Conservation (phyloP, 2,888 invertebrate genomes). For the Dicyrtoma fusca region DNA sequence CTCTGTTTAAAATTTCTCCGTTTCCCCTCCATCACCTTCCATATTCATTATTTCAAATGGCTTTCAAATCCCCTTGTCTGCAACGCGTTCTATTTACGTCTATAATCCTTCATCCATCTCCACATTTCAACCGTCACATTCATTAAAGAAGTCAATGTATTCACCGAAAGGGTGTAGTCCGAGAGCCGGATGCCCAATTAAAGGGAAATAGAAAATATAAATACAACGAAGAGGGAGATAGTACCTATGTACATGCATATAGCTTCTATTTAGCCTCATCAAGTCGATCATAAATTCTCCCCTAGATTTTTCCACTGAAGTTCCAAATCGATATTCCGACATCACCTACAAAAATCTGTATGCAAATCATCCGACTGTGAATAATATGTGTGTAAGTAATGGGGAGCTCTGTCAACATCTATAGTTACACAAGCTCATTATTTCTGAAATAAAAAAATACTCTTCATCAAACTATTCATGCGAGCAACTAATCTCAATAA, state of each 20-base stretch:
- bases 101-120: not conserved
- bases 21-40: not conserved
- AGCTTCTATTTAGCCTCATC: conserved; percentile 12
- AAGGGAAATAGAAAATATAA: not conserved
- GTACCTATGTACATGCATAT: not conserved
- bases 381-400: too few species aligned
- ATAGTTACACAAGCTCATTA: too few species aligned
- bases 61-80: not conserved
- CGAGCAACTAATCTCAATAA: too few species aligned
- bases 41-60: too few species aligned
- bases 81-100: not conserved
- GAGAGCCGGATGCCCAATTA: conserved; percentile 8
- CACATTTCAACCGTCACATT: not conserved
- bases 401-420: too few species aligned
- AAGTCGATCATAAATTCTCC: conserved; percentile 8
- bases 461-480: too few species aligned
- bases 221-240: not conserved
- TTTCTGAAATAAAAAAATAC: too few species aligned
- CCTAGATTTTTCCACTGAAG: not conserved
- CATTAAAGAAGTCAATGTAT: not conserved
- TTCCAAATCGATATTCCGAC: too few species aligned
- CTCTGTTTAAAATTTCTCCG: conserved; percentile 7
- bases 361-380: not conserved
- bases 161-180: conserved; percentile 13
- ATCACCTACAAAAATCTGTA: not conserved